Conservation (phyloP, 2,797 vertebrate genomes). For the Pangasius larnaudii region DNA sequence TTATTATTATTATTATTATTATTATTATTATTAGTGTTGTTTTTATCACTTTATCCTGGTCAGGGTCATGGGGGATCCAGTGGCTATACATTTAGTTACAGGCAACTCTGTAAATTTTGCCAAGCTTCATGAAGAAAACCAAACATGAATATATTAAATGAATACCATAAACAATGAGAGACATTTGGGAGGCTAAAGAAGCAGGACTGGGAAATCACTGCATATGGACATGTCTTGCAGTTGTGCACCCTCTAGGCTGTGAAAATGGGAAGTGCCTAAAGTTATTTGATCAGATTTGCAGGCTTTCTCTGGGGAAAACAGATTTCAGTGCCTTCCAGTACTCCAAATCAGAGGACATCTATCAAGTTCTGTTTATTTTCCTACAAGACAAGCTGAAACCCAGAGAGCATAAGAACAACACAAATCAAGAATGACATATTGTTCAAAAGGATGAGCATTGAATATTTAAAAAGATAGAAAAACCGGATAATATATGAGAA, state of each 20-base stretch:
- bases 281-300: not conserved
- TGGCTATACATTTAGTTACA: not conserved
- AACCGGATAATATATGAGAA: not conserved
- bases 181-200: not conserved
- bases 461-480: not conserved
- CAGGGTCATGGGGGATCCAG: not conserved
- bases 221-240: not conserved
- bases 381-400: not conserved
- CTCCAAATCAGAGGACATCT: not conserved
- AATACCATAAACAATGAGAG: not conserved
- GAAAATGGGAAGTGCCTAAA: not conserved
- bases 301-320: not conserved
- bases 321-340: not conserved
- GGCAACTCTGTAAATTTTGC: not conserved
- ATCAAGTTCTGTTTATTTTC: not conserved
- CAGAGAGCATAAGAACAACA: not conserved
- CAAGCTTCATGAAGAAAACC: not conserved
- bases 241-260: slow-evolving; percentile 9
- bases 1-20: not conserved
- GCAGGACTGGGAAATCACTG: not conserved
- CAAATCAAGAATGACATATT: not conserved
- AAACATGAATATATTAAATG: not conserved
- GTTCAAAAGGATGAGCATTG: not conserved
- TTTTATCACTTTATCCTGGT: not conserved
- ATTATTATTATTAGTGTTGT: no score